These are phyloP conservation scores for Eremobia ochroleuca DNA, from an alignment of 2,888 invertebrate genomes.

Conservation along the genomic window DNA sequence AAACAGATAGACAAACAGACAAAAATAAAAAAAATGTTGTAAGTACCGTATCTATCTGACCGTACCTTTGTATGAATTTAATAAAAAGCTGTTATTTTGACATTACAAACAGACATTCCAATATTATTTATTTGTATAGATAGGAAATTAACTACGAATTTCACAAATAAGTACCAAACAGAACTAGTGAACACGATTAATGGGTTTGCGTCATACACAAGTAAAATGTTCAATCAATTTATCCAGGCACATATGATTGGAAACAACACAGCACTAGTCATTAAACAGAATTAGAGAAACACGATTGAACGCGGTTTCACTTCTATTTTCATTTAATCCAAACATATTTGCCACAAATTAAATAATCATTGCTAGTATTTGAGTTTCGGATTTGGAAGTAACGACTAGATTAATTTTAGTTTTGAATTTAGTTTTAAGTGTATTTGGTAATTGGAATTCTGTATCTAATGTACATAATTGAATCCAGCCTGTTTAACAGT, in stretches of 20 bases:
- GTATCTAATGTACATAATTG: neutral
- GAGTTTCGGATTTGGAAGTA: conserved; percentile 14
- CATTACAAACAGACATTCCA: too few species aligned
- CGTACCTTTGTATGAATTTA: too few species aligned
- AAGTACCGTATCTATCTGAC: too few species aligned
- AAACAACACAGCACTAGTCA: conserved; percentile 4
- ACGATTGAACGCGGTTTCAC: conserved; percentile 24
- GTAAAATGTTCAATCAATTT: conserved; percentile 30
- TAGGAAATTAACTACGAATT: neutral
- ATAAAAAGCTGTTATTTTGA: too few species aligned
- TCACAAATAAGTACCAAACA: neutral
- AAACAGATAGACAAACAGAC: too few species aligned
- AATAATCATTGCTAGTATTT: conserved; percentile 34
- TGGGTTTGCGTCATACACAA: neutral
- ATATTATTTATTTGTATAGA: too few species aligned
- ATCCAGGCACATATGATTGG: neutral
- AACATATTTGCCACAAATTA: conserved; percentile 37
- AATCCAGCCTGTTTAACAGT: too few species aligned
- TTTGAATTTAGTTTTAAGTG: conserved; percentile 9
- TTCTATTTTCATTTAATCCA: conserved; percentile 40
- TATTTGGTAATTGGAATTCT: conserved; percentile 14
- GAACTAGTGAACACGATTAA: conserved; percentile 7
- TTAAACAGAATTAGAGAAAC: conserved; percentile 44
- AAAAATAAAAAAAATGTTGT: too few species aligned
- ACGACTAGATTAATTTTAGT: conserved; percentile 37